phyloP scores from a whole-genome alignment of 2,113 vertebrate species.

The Callospermophilus lateralis region DNA sequence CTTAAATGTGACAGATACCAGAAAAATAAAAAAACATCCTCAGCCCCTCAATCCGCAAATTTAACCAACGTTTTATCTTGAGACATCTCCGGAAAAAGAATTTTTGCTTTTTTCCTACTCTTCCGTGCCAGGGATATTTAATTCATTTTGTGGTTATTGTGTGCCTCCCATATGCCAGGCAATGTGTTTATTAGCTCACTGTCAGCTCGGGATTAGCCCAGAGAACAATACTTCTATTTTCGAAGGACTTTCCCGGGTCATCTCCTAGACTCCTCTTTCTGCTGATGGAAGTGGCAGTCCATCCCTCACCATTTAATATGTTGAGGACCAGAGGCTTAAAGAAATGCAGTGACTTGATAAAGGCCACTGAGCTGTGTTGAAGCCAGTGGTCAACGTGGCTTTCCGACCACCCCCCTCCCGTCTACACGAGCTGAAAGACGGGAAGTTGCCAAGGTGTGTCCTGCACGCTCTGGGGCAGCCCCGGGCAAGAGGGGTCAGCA shows the following conservation, averaged over 20 bases:
- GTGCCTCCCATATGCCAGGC: not conserved
- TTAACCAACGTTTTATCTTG: slow-evolving; percentile 16
- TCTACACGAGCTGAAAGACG: not conserved
- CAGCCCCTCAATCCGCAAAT: slow-evolving; percentile 14
- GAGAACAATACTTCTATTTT: not conserved
- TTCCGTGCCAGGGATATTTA: not conserved
- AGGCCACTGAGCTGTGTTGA: not conserved
- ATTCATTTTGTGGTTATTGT: not conserved
- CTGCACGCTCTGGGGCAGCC: not conserved
- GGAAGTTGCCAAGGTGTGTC: not conserved
- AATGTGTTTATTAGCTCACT: slow-evolving; percentile 20
- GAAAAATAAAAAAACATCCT: slow-evolving; percentile 41
- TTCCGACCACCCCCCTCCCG: not conserved
- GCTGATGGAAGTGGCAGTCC: not conserved
- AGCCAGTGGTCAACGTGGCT: not conserved
- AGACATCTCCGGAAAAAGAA: not conserved
- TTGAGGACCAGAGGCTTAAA: not conserved
- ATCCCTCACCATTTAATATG: not conserved
- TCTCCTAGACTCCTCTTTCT: not conserved
- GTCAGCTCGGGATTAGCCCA: not conserved
- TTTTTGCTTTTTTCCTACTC: not conserved
- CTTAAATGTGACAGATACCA: not conserved
- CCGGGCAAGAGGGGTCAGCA: not conserved
- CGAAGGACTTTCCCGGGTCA: not conserved
- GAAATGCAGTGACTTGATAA: not conserved